A percentile compares a stretch with the other conserved stretches of the same genome.
Evolutionary conservation across 2,888 invertebrate species (phyloP).

Genomic region (Ferrisia virgata): DNA sequence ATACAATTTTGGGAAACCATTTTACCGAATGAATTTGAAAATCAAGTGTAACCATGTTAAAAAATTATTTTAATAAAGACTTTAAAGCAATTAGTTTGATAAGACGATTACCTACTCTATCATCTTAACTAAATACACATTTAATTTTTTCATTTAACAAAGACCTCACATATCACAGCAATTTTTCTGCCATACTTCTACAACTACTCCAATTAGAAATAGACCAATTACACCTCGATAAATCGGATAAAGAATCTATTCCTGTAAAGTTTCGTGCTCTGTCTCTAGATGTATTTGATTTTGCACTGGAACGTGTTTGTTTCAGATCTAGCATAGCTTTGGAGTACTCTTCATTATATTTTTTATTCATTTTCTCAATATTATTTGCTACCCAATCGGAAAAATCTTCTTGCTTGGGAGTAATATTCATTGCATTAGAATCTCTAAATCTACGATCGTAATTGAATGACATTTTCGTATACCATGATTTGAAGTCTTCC

Average conservation of each 20-base stretch:
- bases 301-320: background rate
- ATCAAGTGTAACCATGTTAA: background rate
- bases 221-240: background rate
- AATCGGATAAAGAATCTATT: background rate
- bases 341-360: background rate
- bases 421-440: background rate
- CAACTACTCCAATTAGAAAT: background rate
- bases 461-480: background rate
- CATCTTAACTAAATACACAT: too few species aligned
- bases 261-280: background rate
- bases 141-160: too few species aligned
- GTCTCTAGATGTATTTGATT: background rate
- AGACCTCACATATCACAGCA: background rate
- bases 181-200: background rate
- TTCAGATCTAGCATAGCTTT: background rate
- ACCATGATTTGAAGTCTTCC: slow-evolving; percentile 5
- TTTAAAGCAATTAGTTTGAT: too few species aligned
- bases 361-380: background rate
- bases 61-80: too few species aligned
- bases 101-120: too few species aligned
- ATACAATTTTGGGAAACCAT: background rate
- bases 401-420: background rate
- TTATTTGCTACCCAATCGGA: background rate
- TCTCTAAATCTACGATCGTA: background rate
- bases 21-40: background rate